Conservation (phyloP, 1,140 invertebrate genomes). For the Drosophila arawakana region DNA sequence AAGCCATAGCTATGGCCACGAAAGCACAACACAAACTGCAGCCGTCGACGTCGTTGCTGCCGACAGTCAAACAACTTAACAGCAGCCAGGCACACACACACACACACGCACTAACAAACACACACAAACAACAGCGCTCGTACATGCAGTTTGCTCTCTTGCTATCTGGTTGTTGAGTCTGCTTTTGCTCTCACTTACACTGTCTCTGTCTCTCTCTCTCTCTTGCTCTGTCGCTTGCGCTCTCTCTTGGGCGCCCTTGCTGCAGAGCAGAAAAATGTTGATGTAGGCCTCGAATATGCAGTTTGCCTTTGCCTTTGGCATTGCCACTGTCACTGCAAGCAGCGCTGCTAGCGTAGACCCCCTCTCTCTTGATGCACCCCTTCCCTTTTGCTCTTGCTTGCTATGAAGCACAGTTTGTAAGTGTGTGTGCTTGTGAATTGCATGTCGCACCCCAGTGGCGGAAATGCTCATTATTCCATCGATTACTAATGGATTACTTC, state of each 20-base stretch:
- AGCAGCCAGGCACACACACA: constrained; percentile 42
- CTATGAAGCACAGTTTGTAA: constrained; percentile 29
- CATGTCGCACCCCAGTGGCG: too few species aligned
- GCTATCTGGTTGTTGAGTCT: constrained; percentile 14
- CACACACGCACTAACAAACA: not conserved
- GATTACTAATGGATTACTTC: too few species aligned
- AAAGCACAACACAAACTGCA: constrained; percentile 59
- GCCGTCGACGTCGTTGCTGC: constrained; percentile 16
- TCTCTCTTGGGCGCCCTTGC: constrained; percentile 59
- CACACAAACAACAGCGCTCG: constrained; percentile 14
- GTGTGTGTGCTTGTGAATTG: constrained; percentile 51
- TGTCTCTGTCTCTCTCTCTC: constrained; percentile 18
- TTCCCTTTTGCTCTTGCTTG: constrained; percentile 4
- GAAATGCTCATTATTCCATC: too few species aligned
- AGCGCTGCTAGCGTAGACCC: constrained; percentile 46
- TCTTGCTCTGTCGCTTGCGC: not conserved
- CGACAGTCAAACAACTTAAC: constrained; percentile 43
- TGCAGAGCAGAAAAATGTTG: constrained; percentile 70
- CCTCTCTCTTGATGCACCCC: not conserved
- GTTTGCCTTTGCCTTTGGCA: constrained; percentile 76
- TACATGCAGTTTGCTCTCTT: constrained; percentile 18
- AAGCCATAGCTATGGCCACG: constrained; percentile 65
- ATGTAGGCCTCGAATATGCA: constrained; percentile 82
- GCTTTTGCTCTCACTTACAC: constrained; percentile 23
- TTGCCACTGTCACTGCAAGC: constrained; percentile 79